phyloP scores from a whole-genome alignment of 2,113 vertebrate genomes.

The Psephotus haematonotus region DNA sequence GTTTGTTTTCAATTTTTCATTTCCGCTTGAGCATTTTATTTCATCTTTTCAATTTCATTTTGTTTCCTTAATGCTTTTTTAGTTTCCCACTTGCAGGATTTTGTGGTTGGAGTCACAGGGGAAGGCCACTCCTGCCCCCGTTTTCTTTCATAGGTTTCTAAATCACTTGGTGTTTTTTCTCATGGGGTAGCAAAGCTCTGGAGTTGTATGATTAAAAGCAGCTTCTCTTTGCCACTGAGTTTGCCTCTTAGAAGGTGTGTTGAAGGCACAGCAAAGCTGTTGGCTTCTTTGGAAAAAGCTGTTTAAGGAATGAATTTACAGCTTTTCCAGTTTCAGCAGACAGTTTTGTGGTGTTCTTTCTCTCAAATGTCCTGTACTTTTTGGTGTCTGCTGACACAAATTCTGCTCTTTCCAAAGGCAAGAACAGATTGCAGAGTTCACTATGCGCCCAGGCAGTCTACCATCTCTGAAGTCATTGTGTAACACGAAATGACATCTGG shows the following conservation, averaged over 20 bases:
- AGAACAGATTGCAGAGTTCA: background rate
- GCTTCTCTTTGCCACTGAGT: background rate
- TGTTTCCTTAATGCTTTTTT: background rate
- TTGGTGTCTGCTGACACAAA: background rate
- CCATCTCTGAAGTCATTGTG: background rate
- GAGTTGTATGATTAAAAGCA: background rate
- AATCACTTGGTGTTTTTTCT: background rate
- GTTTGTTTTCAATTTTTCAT: background rate
- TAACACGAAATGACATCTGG: background rate
- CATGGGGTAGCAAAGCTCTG: background rate
- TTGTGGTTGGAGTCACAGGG: background rate
- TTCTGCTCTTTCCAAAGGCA: background rate
- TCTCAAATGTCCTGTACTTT: background rate
- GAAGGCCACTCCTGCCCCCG: background rate
- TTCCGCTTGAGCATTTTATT: background rate
- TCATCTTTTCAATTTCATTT: background rate
- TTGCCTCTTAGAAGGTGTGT: background rate
- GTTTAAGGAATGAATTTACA: background rate
- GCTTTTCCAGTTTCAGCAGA: background rate
- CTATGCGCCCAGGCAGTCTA: background rate
- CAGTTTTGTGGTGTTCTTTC: background rate
- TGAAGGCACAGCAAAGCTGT: background rate
- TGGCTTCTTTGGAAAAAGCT: background rate
- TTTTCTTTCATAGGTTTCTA: background rate
- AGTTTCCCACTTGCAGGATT: background rate